Base-by-base conservation (phyloP, 2,113 vertebrate genomes). In the Chaetura pelagica region DNA sequence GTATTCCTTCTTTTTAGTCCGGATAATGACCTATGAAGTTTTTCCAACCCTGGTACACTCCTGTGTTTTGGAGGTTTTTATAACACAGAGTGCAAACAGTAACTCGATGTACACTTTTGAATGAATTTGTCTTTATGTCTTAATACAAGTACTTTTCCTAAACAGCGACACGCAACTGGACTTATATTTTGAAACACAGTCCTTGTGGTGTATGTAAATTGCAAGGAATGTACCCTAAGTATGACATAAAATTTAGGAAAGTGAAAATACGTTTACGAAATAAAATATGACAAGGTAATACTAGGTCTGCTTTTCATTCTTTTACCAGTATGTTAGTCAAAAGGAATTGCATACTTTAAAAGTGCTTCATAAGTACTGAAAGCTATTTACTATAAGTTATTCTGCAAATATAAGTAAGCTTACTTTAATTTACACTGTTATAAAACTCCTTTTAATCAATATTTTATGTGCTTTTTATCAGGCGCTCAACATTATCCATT, bases 1-100 rank as follows among this genome's bases (percentile, higher is more conserved):
- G 98, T 98, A 98, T 59, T 89, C 34, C 12, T 73, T 61, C 55
- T 42, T 81, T 94, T 54, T 22, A 24, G 11, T 30, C 74, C 51
- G n/a, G 16, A 17, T 72, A 32, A 58, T 78, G 26, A 18, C 35
- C 42, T 12, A 3, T 19, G 19, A 51, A 64, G 22, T 15, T 59
- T 90, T 54, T 88, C 20, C 58, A 57, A 7, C 73, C 44, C 51
- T 7, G 5, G 59, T 75, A 24, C 4, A 5, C 22, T 71, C 29
- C 35, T 29, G 2, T 29, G 17, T 12, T 74, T 84, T 6, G 14
- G 16, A 42, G 13, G 0, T 32, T 24, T 57, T 23, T 89, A 77
- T 69, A 80, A 57, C 5, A 21, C 23, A 27, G 8, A 62, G 3
- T 32, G 19, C 22, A 55, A 76, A 34, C 15, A 83, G 40, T 35